Base-by-base conservation (phyloP, 1,140 invertebrate genomes). In the Apis mellifera region DNA sequence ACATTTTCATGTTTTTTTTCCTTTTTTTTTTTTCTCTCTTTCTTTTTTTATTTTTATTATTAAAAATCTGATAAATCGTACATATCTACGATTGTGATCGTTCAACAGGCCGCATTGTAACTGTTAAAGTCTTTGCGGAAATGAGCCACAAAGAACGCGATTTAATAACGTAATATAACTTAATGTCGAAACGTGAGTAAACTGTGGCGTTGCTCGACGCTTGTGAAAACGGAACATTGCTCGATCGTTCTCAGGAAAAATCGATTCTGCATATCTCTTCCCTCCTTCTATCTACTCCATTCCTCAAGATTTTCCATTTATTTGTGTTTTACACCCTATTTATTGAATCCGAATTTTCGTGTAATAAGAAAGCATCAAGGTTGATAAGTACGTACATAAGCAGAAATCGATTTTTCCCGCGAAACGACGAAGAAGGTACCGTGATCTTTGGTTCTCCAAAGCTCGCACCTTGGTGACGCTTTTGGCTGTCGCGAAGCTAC, bases 31-130 rank as follows among this genome's bases (percentile, higher is more conserved):
- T 3, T 9, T 12, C 13, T 50, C 2, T 32, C 2, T 32, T 32
- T 3, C 4, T 3, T 9, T n/a, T 26, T 50, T 50, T 50, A 48
- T 48, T 50, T 15, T 70, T 13, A 1, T 11, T 59, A 52, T 57
- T 57, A 50, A 68, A 48, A 9, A 26, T 42, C 21, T 54, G 59
- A 42, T 69, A 54, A 54, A 54, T 32, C 26, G 12, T 79, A 11
- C n/a, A n/a, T 19, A 42, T 68, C 26, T 71, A 69, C 77, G 57
- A 86, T n/a, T n/a, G 15, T 32, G 59, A 59, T 73, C 59, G n/a
- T 78, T 69, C 52, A 60, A 15, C 54, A 86, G 68, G 78, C 78
- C 85, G 66, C 82, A 74, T 66, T 60, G 73, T 75, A 57, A 78
- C 74, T 26, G 70, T 26, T n/a, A 70, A 76, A 66, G 32, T 80